These are phyloP conservation scores for Himalopsyche kuldschensis DNA, from an alignment of 2,888 invertebrate species.

Conservation along the genomic window DNA sequence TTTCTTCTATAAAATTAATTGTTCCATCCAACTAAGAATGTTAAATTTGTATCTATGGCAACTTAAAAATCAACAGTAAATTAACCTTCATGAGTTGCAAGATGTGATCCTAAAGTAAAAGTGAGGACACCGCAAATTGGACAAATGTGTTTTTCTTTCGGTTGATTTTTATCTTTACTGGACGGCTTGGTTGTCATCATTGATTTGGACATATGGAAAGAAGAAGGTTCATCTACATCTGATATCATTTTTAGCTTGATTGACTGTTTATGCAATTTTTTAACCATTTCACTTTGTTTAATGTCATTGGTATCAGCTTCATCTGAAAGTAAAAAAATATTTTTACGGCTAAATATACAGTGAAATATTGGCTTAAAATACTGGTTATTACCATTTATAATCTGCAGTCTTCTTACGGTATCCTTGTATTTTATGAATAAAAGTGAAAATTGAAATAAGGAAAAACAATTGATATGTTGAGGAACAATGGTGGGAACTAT, in stretches of 20 bases:
- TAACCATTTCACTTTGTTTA: not conserved
- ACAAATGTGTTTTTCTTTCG: constrained; percentile 55
- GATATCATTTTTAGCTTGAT: not conserved
- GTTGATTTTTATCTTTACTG: not conserved
- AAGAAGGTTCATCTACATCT: not conserved
- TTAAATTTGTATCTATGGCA: too few relatives aligned
- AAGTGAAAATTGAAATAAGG: too few relatives aligned
- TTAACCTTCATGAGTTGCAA: constrained; percentile 56
- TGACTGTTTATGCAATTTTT: not conserved
- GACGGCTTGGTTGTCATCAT: not conserved
- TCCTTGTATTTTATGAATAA: too few relatives aligned
- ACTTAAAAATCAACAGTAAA: too few relatives aligned
- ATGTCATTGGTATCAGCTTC: not conserved
- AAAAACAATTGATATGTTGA: too few relatives aligned
- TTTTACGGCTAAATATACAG: too few relatives aligned
- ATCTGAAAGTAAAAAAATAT: not conserved
- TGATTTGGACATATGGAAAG: not conserved
- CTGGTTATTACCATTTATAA: too few relatives aligned
- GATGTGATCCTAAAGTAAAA: constrained; percentile 54
- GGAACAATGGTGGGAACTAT: too few relatives aligned
- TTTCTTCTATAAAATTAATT: too few relatives aligned
- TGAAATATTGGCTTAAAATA: too few relatives aligned
- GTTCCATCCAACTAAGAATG: too few relatives aligned
- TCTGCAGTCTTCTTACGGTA: too few relatives aligned
- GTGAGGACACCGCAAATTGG: constrained; percentile 58